Percentiles rank a stretch among this genome's conserved stretches.
These are phyloP conservation scores for Athrips mouffetella DNA, from an alignment of 2,888 invertebrate species.

Conservation along the genomic window DNA sequence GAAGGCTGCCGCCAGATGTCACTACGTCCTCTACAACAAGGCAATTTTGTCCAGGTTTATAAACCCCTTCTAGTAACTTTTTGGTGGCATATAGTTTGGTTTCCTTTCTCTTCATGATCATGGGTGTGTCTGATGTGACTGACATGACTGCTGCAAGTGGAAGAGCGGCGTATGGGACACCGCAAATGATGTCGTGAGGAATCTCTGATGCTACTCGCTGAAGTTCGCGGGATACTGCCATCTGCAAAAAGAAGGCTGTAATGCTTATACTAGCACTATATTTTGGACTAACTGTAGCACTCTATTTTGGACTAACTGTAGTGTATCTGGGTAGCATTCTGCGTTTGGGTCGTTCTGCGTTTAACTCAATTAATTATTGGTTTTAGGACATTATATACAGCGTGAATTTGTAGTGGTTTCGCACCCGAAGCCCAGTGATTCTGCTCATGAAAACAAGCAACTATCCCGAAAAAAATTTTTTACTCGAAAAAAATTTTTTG, in stretches of 20 bases:
- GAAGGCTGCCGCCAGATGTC: slow-evolving; percentile 93
- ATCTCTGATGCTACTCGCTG: slow-evolving; percentile 49
- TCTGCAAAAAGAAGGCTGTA: slow-evolving; percentile 38
- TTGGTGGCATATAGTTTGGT: slow-evolving; percentile 96
- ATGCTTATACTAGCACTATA: no score
- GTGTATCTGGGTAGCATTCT: no score
- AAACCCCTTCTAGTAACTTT: slow-evolving; percentile 94
- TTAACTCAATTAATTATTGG: no score
- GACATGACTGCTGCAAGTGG: slow-evolving; percentile 94
- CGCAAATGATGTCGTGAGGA: slow-evolving; percentile 87
- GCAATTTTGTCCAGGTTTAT: slow-evolving; percentile 81
- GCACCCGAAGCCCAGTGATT: no score
- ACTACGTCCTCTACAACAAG: slow-evolving; percentile 96
- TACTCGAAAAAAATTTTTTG: no score
- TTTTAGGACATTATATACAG: no score
- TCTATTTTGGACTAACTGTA: no score
- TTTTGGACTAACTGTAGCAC: no score
- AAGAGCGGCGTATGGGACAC: slow-evolving; percentile 97
- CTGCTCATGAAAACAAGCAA: no score
- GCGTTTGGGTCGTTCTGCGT: no score
- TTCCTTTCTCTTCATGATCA: slow-evolving; percentile 96
- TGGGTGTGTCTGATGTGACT: slow-evolving; percentile 83
- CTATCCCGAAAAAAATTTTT: no score
- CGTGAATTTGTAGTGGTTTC: no score
- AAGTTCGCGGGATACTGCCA: slow-evolving; percentile 53